Evolutionary conservation across 2,888 invertebrate species (phyloP).

Genomic region (Temnothorax ravouxi): DNA sequence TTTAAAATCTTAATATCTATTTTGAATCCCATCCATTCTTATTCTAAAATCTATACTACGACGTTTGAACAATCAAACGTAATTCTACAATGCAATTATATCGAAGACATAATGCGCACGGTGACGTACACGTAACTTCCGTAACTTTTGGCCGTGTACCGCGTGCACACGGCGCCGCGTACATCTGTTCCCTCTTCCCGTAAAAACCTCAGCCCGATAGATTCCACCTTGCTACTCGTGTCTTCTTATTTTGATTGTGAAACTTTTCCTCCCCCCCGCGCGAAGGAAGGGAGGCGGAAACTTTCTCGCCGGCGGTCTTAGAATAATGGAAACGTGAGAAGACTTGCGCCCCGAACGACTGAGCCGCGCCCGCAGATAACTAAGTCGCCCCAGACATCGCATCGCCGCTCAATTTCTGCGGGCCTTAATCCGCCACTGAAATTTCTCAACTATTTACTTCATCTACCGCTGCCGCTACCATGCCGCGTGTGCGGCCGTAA

Average conservation of each 20-base stretch:
- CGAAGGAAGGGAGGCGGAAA: slow-evolving; percentile 37
- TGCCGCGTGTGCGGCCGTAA: slow-evolving; percentile 44
- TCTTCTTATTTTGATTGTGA: slow-evolving; percentile 56
- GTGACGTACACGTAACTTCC: slow-evolving; percentile 18
- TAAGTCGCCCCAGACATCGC: slow-evolving; percentile 55
- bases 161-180: not conserved
- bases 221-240: slow-evolving; percentile 41
- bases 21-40: not conserved
- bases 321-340: slow-evolving; percentile 78
- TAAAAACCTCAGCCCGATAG: slow-evolving; percentile 45
- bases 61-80: not conserved
- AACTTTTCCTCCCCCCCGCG: slow-evolving; percentile 31
- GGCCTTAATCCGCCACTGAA: slow-evolving; percentile 64
- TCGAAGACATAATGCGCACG: not conserved
- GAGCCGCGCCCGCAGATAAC: slow-evolving; percentile 60
- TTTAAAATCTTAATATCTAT: not conserved
- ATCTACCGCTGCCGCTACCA: slow-evolving; percentile 1
- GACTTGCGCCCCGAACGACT: slow-evolving; percentile 65
- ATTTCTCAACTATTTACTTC: slow-evolving; percentile 63
- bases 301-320: slow-evolving; percentile 68
- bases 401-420: slow-evolving; percentile 64
- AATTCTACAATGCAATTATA: not conserved
- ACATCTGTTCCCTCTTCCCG: slow-evolving; percentile 23
- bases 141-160: slow-evolving; percentile 23
- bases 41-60: not conserved